Base-by-base conservation (phyloP, 2,113 vertebrate species). In the Poecile atricapillus region DNA sequence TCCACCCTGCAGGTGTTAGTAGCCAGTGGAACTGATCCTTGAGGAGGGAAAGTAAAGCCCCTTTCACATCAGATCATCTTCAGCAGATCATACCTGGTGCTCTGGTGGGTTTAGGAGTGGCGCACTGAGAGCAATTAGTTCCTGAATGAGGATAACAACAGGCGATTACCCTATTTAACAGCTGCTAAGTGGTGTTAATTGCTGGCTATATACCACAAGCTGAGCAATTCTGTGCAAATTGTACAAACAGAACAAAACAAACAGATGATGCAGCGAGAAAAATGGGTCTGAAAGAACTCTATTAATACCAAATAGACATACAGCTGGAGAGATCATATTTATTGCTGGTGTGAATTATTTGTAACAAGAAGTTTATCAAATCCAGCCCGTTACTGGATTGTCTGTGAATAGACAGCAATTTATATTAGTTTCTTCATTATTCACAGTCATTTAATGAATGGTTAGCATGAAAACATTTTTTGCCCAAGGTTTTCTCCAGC, bases 161-260 rank as follows among this genome's bases (percentile, higher is more conserved):
- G 86, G 86, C 7, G 6, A 97, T 96, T 95, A 92, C 59, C 90
- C 95, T 90, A 69, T 97, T 97, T 97, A 97, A 95, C 93, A 97
- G 94, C 95, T 97, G 95, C 97, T 98, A 97, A 97, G 86, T 97
- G 75, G 94, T 98, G 97, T 97, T 98, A 98, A 98, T 98, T 98
- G 94, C 96, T 37, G 95, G 91, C 94, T 97, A 63, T 94, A 94
- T 96, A 97, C 93, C 91, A 83, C 97, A 97, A 94, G 90, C 96
- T 79, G 93, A 93, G 96, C 74, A 89, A 90, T 96, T 97, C 97
- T 96, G 80, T 94, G 65, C 95, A 82, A 91, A 94, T 85, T 95
- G 60, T 92, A 90, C 87, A 96, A 98, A 97, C 50, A 96, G 78
- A 97, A 90, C 52, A 96, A 97, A 97, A 90, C 33, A 93, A 97